Evolutionary conservation across 2,888 invertebrate species (phyloP), one percentile per base, ranked within the genome.

Genomic region (Hartigia nigra): DNA sequence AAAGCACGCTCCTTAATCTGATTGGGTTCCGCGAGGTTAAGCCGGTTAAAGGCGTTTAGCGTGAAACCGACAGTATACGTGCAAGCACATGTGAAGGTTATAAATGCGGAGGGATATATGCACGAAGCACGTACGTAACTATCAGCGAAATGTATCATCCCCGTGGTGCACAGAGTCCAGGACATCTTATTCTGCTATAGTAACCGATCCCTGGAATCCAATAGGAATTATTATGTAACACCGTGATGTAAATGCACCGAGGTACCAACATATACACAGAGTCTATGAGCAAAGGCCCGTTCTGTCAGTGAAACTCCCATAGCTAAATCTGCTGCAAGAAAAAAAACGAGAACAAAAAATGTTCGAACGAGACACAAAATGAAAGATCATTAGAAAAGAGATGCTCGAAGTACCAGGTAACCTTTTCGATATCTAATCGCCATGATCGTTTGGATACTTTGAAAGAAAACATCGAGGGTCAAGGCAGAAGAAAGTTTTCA

Each of bases 1-100:
- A 86, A 86, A 87, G 85, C 88, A 85, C 86, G 87, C 86, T 86
- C 86, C 85, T 87, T 87, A 87, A 87, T 88, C 87, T 87, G 84
- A 80, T 86, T 86, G 87, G 81, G 81, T 79, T 76, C n/a, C 76
- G 69, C 39, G 79, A 75, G 78, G 37, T 69, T 69, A 69, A 74
- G 74, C 36, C 74, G 74, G 69, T 77, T 36, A 78, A 31, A 72
- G 75, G 55, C 36, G 32, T 55, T 69, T n/a, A 36, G 74, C 34
- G 75, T 75, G 72, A 69, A 74, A 75, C 74, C 76, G 70, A 76
- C 78, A 55, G 72, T 55, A 75, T 77, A 78, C 34, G 81, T 82
- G 84, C 83, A 82, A 80, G 85, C 82, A 77, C 82, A 84, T 81
- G 82, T 79, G 75, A 76, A 78, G 80, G 82, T 83, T 83, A 82